Percentiles rank a stretch among this genome's conserved stretches.
phyloP scores from a whole-genome alignment of 2,797 vertebrate species.

The Myiotriccus ornatus region DNA sequence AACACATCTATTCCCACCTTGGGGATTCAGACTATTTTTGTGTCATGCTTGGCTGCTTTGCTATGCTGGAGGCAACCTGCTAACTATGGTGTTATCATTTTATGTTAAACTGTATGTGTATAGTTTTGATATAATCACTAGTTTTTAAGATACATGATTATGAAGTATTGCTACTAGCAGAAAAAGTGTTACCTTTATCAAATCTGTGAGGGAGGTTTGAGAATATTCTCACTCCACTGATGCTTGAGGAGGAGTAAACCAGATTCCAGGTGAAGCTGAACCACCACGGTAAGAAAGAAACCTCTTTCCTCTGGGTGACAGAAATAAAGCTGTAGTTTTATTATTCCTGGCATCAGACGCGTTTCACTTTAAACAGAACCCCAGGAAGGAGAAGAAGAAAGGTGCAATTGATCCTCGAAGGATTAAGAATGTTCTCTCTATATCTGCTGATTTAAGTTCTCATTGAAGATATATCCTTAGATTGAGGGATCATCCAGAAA shows the following conservation, averaged over 20 bases:
- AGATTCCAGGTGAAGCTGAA: neutral
- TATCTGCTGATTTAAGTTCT: neutral
- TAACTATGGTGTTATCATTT: neutral
- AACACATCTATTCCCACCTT: neutral
- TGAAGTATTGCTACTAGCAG: neutral
- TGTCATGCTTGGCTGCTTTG: neutral
- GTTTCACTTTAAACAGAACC: neutral
- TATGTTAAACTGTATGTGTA: neutral
- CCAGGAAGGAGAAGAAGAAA: neutral
- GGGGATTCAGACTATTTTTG: neutral
- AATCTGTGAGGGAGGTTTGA: neutral
- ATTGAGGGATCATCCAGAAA: neutral
- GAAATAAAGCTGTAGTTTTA: neutral
- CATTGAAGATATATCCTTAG: neutral
- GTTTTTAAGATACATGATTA: neutral
- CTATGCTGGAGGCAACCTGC: neutral
- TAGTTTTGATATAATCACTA: neutral
- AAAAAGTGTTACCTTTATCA: neutral
- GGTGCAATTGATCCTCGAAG: neutral
- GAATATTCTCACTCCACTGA: neutral
- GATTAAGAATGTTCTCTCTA: neutral
- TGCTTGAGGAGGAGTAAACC: neutral
- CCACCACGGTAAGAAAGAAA: neutral
- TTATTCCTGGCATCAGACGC: neutral
- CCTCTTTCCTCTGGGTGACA: neutral